Percentiles rank a stretch among this genome's conserved stretches.
phyloP scores from a whole-genome alignment of 2,797 vertebrate genomes.

The Erethizon dorsatum region DNA sequence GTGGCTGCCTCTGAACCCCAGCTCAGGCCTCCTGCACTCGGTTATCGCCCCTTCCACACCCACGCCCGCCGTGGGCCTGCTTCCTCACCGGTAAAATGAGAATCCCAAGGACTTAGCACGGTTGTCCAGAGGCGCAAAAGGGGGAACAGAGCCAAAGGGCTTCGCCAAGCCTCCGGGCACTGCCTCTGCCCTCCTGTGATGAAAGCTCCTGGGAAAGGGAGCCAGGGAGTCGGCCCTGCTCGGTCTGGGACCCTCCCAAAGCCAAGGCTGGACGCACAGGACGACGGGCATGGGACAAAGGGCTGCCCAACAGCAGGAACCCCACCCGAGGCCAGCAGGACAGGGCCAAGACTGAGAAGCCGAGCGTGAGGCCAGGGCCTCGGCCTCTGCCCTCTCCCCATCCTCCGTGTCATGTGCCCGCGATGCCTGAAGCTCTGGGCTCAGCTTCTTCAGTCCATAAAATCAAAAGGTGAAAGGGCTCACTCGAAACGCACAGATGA shows the following conservation, averaged over 20 bases:
- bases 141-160: background rate
- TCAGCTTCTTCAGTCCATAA: background rate
- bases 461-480: background rate
- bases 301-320: background rate
- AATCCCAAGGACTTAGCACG: background rate
- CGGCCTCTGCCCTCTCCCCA: background rate
- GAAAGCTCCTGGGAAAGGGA: background rate
- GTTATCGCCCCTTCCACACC: background rate
- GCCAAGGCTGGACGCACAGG: background rate
- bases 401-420: background rate
- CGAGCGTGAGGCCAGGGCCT: background rate
- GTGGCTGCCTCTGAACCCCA: background rate
- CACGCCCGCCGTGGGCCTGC: rapidly evolving
- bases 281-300: background rate
- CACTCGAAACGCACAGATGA: background rate
- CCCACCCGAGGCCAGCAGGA: background rate
- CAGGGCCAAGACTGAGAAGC: background rate
- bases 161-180: background rate
- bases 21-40: background rate
- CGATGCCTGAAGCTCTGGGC: background rate
- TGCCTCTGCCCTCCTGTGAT: background rate
- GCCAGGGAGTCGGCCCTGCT: background rate
- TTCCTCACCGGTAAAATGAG: background rate
- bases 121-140: background rate
- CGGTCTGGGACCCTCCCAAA: background rate